These are phyloP conservation scores for Pogonomyrmex barbatus DNA, from an alignment of 1,140 invertebrate species.

Conservation along the genomic window DNA sequence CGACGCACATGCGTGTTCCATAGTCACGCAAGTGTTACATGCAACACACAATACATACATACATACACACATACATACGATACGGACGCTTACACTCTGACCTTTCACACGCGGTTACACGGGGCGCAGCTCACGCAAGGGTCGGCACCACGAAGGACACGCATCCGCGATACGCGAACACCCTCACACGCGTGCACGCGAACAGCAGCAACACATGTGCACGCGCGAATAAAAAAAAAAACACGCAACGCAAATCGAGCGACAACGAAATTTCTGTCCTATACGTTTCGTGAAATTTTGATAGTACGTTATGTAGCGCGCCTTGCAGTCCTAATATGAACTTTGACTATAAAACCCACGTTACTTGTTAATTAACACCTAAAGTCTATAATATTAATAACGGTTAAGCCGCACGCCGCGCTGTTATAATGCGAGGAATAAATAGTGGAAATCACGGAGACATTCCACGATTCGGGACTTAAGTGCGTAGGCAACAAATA, in stretches of 20 bases:
- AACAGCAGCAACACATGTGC: background rate
- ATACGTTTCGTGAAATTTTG: constrained; percentile 67
- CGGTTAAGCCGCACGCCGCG: constrained; percentile 78
- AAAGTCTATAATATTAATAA: constrained; percentile 81
- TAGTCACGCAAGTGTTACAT: background rate
- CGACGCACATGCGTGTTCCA: constrained; percentile 19
- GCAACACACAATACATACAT: constrained; percentile 21
- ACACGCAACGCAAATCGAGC: constrained; percentile 75
- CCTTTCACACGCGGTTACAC: constrained; percentile 11
- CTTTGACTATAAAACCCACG: constrained; percentile 80
- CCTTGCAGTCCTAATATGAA: constrained; percentile 80
- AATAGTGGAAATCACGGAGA: constrained; percentile 83
- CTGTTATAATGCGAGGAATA: constrained; percentile 73
- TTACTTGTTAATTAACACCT: constrained; percentile 84
- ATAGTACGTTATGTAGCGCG: constrained; percentile 22
- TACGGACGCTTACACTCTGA: background rate
- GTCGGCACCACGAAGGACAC: background rate
- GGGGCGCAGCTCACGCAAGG: background rate
- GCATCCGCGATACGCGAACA: background rate
- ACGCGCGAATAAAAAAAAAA: background rate
- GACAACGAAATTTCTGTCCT: constrained; percentile 82
- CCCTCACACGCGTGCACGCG: background rate
- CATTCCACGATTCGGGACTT: constrained; percentile 86
- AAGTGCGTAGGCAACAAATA: constrained; percentile 81
- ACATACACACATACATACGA: background rate